Base-by-base conservation (phyloP, 1,140 invertebrate genomes). In the Drosophila mauritiana region DNA sequence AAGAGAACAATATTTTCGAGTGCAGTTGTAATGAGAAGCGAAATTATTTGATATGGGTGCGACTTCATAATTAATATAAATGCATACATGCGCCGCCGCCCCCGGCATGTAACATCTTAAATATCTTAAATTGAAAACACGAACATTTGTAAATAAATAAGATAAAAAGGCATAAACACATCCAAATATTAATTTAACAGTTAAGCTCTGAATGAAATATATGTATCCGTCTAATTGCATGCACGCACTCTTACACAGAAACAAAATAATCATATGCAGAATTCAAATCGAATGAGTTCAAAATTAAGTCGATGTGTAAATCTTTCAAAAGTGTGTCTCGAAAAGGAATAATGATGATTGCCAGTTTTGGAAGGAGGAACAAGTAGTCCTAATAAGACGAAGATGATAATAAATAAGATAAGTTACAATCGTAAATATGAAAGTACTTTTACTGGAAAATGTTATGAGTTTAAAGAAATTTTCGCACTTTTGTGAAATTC, bases 1-100 rank as follows among this genome's bases (percentile, higher is more conserved):
- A 68, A 74, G 46, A 54, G 77, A 80, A 63, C 61, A 78, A 78
- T 73, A 75, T 79, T 67, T 78, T 82, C 73, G 64, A 42, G 31
- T 46, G 61, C 79, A 74, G 42, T 61, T 65, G 56, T 51, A 72
- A 69, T 68, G 48, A 69, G 62, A 69, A 31, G 17, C 53, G 22
- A 55, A 56, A 39, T 56, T 39, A 48, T 57, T 69, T 70, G 67
- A 70, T 55, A 39, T 70, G 67, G 64, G 51, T 70, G 67, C 67
- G 64, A 69, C 64, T 70, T 48, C 51, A 70, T 70, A 70, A 70
- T 70, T 70, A 70, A 70, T 70, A 70, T 57, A 70, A 70, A 70
- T 70, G 64, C 22, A 56, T 40, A 40, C 67, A 69, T 57, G 67
- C 17, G 64, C 65, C 65, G 10, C 62, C 64, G 59, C 59, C 63